Conservation (phyloP, 1,140 invertebrate species). For the Nomia melanderi region DNA sequence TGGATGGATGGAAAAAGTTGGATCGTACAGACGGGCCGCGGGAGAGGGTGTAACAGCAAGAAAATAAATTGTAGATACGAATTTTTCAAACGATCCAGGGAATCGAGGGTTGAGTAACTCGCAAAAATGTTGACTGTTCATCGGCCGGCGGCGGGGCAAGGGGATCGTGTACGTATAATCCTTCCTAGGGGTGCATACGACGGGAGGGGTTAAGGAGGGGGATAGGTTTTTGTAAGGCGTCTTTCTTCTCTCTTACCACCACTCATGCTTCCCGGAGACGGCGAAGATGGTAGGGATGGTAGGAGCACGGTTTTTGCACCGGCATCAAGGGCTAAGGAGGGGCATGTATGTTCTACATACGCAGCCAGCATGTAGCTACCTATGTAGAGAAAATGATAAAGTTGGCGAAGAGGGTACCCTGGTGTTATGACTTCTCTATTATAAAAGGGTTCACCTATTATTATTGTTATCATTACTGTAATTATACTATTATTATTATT, state of each 20-base stretch:
- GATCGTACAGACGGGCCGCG: conserved; percentile 4
- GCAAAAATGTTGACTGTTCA: conserved; percentile 53
- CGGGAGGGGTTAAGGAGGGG: conserved; percentile 35
- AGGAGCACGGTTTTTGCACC: conserved; percentile 52
- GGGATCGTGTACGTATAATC: conserved; percentile 19
- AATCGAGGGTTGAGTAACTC: conserved; percentile 7
- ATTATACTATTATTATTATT: no score
- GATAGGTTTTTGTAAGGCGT: conserved; percentile 56
- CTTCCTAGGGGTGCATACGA: conserved; percentile 50
- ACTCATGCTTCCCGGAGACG: conserved; percentile 19
- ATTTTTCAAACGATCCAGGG: conserved; percentile 39
- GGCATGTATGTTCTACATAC: conserved; percentile 47
- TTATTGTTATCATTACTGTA: no score
- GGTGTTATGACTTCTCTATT: conserved; percentile 23
- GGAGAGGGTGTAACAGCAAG: conserved; percentile 33
- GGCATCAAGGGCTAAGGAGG: conserved; percentile 49
- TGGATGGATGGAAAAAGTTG: conserved; percentile 36
- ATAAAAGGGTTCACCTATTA: neutral
- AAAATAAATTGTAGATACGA: conserved; percentile 28
- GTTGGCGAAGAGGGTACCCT: neutral
- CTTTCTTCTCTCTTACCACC: conserved; percentile 39
- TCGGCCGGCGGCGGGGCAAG: conserved; percentile 16
- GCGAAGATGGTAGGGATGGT: conserved; percentile 32
- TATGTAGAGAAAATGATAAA: conserved; percentile 26
- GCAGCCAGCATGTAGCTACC: conserved; percentile 14